Conservation (phyloP, 1,140 invertebrate species). For the Aphelinus certus region DNA sequence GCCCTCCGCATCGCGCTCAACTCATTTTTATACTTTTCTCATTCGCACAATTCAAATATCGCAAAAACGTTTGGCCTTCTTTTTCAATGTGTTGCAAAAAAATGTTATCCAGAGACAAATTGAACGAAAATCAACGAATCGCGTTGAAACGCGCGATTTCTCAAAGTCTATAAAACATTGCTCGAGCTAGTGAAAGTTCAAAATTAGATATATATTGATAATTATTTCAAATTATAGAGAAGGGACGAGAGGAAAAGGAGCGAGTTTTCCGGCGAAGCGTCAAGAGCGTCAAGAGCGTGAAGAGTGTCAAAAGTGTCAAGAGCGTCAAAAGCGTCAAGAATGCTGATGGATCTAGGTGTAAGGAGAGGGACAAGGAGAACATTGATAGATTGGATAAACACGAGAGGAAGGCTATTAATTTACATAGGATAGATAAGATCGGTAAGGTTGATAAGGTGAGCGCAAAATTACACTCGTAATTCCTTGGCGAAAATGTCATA, state of each 20-base stretch:
- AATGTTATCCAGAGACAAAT: too few species aligned
- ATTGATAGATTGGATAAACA: conserved; percentile 42
- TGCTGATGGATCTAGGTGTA: conserved; percentile 31
- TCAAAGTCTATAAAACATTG: too few species aligned
- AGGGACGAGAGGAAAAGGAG: conserved; percentile 42
- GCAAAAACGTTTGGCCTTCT: too few species aligned
- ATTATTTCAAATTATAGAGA: not conserved
- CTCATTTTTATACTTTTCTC: not conserved
- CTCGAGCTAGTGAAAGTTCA: too few species aligned
- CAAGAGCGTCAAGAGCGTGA: conserved; percentile 39
- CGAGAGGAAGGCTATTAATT: conserved; percentile 44
- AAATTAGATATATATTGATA: too few species aligned
- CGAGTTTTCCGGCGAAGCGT: conserved; percentile 48
- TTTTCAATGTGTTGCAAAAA: too few species aligned
- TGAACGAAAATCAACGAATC: too few species aligned
- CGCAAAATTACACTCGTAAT: too few species aligned
- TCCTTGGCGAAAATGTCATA: too few species aligned
- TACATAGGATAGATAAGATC: conserved; percentile 48
- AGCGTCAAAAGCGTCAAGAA: conserved; percentile 24
- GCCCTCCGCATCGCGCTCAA: not conserved
- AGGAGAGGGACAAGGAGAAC: conserved; percentile 47
- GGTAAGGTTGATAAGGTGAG: conserved; percentile 45
- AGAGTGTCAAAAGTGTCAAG: conserved; percentile 46
- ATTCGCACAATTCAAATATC: not conserved
- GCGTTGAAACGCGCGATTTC: too few species aligned